Conservation (phyloP, 2,797 vertebrate genomes). For the Halcyon badia region DNA sequence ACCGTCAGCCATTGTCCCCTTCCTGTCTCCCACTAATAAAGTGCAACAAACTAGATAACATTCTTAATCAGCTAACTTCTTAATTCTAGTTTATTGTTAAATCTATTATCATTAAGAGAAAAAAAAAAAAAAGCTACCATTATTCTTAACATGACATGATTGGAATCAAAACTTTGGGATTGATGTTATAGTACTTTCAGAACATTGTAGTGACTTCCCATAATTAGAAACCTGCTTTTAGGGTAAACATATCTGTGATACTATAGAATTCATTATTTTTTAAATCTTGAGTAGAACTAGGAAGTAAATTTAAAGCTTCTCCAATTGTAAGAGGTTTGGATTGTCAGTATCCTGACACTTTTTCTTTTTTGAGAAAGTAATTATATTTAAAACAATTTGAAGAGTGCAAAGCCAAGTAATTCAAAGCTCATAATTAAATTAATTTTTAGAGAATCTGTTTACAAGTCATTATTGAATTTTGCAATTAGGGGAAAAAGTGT, state of each 20-base stretch:
- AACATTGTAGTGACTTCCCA: neutral
- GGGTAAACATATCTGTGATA: neutral
- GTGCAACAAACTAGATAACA: neutral
- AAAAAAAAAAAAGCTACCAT: neutral
- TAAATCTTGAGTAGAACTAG: neutral
- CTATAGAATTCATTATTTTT: neutral
- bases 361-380: neutral
- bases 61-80: neutral
- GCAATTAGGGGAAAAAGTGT: neutral
- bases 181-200: neutral
- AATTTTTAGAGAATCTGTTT: neutral
- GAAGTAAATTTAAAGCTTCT: neutral
- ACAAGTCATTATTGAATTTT: neutral
- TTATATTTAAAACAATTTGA: neutral
- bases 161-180: neutral
- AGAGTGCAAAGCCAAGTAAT: neutral
- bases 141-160: neutral
- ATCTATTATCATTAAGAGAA: neutral
- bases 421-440: neutral
- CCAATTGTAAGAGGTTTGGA: neutral
- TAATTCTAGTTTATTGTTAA: neutral
- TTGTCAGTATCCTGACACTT: neutral
- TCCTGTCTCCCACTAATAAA: neutral
- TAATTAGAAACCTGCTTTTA: neutral
- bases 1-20: neutral